These are phyloP conservation scores for Rotaria magnacalcarata DNA, from an alignment of 2,888 invertebrate genomes.

Conservation along the genomic window DNA sequence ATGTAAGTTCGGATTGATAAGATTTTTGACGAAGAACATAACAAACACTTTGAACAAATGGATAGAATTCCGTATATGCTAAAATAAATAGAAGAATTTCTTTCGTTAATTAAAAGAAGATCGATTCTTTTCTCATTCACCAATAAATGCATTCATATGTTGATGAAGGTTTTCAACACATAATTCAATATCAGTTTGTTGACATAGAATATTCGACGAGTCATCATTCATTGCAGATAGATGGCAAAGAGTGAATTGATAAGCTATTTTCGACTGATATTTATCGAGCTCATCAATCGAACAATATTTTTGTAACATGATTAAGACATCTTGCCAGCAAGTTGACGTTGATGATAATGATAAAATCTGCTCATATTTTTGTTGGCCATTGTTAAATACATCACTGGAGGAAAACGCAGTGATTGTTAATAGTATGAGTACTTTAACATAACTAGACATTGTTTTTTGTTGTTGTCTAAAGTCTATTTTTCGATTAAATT, in stretches of 20 bases:
- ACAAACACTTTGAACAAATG: constrained; percentile 35
- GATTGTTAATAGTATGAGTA: neutral
- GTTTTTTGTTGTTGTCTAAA: neutral
- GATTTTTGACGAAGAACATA: constrained; percentile 3
- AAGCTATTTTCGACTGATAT: constrained; percentile 8
- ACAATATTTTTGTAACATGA: neutral
- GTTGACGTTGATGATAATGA: neutral
- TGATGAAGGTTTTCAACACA: constrained; percentile 6
- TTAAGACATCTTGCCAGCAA: neutral
- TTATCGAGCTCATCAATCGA: neutral
- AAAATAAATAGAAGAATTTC: neutral
- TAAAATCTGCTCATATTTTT: constrained; percentile 23
- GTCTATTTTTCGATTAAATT: neutral
- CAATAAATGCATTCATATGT: constrained; percentile 33
- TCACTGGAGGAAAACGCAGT: neutral
- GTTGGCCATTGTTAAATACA: constrained; percentile 1
- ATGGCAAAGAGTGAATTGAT: constrained; percentile 29
- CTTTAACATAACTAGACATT: neutral
- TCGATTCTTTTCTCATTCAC: neutral
- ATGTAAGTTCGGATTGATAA: neutral
- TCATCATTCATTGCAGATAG: neutral
- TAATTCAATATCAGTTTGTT: neutral
- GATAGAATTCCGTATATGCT: constrained; percentile 27
- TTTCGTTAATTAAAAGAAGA: no score
- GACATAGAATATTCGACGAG: neutral